Base-by-base conservation (phyloP, 2,113 vertebrate species). In the Meles meles region DNA sequence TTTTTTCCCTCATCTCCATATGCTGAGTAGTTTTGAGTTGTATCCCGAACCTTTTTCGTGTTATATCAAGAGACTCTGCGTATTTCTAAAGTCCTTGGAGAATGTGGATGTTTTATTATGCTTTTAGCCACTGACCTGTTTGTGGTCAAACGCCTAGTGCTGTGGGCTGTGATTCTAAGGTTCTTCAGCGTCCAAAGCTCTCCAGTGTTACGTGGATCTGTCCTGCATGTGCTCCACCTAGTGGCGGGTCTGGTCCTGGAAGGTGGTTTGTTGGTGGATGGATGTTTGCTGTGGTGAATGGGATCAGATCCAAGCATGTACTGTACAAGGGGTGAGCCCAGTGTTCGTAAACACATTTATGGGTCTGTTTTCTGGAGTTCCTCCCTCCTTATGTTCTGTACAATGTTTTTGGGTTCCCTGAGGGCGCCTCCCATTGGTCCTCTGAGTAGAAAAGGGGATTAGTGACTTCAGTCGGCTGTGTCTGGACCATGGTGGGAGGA, bases 1-100 rank as follows among this genome's bases (percentile, higher is more conserved):
- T 82, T 97, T 90, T 84, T 17, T 12, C 27, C 42, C 74, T 77
- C 27, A 47, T 67, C 52, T 86, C 83, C 1, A 23, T n/a, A 57
- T 55, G 42, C 47, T 57, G 74, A 84, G 12, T 90, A 87, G 80
- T 94, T 94, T 84, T 34, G 80, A 25, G 69, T 69, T 71, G 13
- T 67, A 52, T 63, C 37, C 42, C 27, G 25, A 47, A 20, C 18
- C 18, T 42, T 55, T 97, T 34, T 23, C 49, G 42, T 47, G 27
- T 71, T 77, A 63, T 27, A 31, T 74, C 49, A 61, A 90, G 27
- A 90, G 90, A 76, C 37, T 49, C 55, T 81, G 82, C 47, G 25
- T 90, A 31, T 86, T 90, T 18, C n/a, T 76, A 69, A 92, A 88
- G 29, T 76, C 80, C 67, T 27, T 37, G 20, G 11, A 81, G 65